phyloP scores from a whole-genome alignment of 1,140 invertebrate genomes.

The Heliconius hewitsoni region DNA sequence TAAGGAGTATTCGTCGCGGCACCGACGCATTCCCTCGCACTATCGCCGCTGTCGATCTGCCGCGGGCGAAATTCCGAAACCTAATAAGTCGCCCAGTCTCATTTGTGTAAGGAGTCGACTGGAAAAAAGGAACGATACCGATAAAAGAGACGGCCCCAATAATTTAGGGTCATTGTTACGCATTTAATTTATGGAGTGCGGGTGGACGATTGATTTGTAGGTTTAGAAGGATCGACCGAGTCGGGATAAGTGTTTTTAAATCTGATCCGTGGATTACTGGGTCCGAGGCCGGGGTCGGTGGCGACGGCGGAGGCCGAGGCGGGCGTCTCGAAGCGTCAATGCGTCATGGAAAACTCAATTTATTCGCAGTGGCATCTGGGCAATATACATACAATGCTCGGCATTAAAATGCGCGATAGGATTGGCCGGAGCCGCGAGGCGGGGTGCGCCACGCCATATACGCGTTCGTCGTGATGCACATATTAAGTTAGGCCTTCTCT shows the following conservation, averaged over 20 bases:
- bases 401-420: slow-evolving; percentile 74
- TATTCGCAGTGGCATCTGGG: slow-evolving; percentile 60
- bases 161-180: slow-evolving; percentile 80
- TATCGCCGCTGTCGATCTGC: slow-evolving; percentile 69
- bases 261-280: slow-evolving; percentile 55
- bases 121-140: slow-evolving; percentile 72
- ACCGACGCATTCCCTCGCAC: slow-evolving; percentile 50
- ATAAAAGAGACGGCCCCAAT: slow-evolving; percentile 75
- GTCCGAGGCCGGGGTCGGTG: neutral
- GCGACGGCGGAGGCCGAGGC: slow-evolving; percentile 7
- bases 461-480: slow-evolving; percentile 76
- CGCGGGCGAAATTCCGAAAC: slow-evolving; percentile 67
- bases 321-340: slow-evolving; percentile 51
- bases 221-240: slow-evolving; percentile 45
- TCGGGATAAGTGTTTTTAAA: slow-evolving; percentile 70
- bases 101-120: slow-evolving; percentile 73
- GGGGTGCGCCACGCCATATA: slow-evolving; percentile 68
- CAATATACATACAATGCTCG: slow-evolving; percentile 79
- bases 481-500: slow-evolving; percentile 76
- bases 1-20: slow-evolving; percentile 48
- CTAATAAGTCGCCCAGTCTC: slow-evolving; percentile 77
- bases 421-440: slow-evolving; percentile 69
- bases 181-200: slow-evolving; percentile 79
- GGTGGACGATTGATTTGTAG: slow-evolving; percentile 77
- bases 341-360: slow-evolving; percentile 67